Conservation (phyloP, 2,113 vertebrate genomes). For the Oryzias woworae region DNA sequence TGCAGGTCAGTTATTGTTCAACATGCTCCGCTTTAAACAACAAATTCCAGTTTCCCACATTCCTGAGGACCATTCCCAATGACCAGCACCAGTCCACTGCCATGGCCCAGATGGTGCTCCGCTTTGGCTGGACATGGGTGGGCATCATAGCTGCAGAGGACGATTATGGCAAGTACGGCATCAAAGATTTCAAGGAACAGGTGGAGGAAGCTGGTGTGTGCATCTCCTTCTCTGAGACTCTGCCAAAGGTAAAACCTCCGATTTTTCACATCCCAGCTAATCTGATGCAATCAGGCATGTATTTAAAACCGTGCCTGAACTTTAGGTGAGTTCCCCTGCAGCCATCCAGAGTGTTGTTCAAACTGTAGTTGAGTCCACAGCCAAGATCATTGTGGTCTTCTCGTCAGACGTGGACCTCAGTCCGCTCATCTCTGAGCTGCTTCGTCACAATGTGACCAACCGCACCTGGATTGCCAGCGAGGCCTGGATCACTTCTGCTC, state of each 20-base stretch:
- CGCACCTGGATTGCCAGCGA: conserved; percentile 86
- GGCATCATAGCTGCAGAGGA: conserved; percentile 82
- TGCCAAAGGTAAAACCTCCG: conserved; percentile 75
- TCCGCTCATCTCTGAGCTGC: conserved; percentile 77
- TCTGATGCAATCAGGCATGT: no score
- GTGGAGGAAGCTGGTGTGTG: conserved; percentile 82
- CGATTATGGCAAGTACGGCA: conserved; percentile 87
- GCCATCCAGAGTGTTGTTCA: conserved; percentile 75
- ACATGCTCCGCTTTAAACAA: conserved; percentile 81
- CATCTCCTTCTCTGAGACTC: conserved; percentile 83
- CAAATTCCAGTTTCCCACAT: conserved; percentile 86
- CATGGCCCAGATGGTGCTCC: conserved; percentile 79
- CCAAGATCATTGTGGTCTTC: conserved; percentile 85
- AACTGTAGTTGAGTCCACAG: conserved; percentile 71
- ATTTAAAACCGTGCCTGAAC: background rate
- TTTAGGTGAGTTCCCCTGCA: conserved; percentile 64
- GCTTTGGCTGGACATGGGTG: conserved; percentile 87
- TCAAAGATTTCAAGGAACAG: conserved; percentile 83
- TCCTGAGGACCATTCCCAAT: conserved; percentile 78
- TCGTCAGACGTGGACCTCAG: conserved; percentile 84
- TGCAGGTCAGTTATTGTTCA: conserved; percentile 83
- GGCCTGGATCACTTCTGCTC: conserved; percentile 84
- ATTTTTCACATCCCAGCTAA: no score
- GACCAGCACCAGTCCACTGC: conserved; percentile 78
- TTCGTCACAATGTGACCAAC: conserved; percentile 78